Base-by-base conservation (phyloP, 37 sponge, comb jelly and placozoan genomes). In the Diacarnus erythraeanus region DNA sequence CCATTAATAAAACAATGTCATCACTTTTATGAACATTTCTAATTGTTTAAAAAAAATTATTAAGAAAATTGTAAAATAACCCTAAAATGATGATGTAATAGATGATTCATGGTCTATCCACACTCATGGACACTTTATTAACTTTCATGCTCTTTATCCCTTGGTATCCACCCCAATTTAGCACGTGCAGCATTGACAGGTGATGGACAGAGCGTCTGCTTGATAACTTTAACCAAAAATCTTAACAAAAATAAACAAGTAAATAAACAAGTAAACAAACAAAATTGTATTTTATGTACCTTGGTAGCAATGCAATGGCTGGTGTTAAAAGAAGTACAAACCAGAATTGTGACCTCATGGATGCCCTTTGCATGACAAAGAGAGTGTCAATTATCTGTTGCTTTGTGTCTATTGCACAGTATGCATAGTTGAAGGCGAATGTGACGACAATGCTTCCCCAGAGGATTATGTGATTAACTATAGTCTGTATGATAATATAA, bases 381-480 rank as follows among this genome's bases (percentile, higher is more conserved):
- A 84, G 81, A 2, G 84, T 78, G 64, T 90, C 86, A 8, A 78
- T 77, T 29, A 75, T 26, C 27, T 27, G 56, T 57, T 83, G 92
- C 33, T 57, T 25, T 1, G 76, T 64, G 75, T 80, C 69, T n/a
- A 92, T 74, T 44, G 84, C 92, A 43, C 57, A 65, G 84, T 92
- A 92, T 43, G 84, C 57, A 44, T 76, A 77, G 70, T 83, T 87
- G 86, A 83, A 84, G 42, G 76, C 40, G 41, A 87, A 79, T 12
- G 77, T 64, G 26, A 92, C 20, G 17, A 75, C 59, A 3, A 87
- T 31, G 42, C 88, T 87, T 26, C 92, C 92, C 88, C 92, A 87
- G 37, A 92, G 26, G 22, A 78, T 21, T 27, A 87, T 23, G 42
- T 92, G 88, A 38, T 92, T 72, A 56, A 87, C 60, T 42, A 63